Conservation (phyloP, 2,113 vertebrate genomes). For the Strix uralensis region DNA sequence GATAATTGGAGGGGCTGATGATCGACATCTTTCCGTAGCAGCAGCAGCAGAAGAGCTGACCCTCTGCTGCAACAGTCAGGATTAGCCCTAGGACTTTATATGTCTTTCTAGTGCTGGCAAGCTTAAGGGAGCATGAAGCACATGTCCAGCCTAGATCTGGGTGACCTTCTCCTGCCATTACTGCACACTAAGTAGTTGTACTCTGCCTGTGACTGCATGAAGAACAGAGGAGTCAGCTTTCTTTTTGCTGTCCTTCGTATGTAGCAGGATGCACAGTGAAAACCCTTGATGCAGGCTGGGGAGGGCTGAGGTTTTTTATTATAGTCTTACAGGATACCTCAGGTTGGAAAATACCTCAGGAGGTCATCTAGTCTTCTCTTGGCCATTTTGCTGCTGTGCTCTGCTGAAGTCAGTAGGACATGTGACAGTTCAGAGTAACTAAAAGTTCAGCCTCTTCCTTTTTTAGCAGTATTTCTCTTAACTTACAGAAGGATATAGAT, state of each 20-base stretch:
- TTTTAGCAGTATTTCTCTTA: background rate
- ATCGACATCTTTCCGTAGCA: background rate
- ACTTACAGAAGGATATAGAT: background rate
- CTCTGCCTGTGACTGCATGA: background rate
- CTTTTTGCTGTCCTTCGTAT: background rate
- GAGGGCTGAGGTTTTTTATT: background rate
- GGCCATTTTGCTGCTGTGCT: background rate
- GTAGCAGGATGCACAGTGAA: background rate
- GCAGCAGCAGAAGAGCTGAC: background rate
- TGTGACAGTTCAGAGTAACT: background rate
- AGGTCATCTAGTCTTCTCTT: background rate
- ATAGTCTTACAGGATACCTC: background rate
- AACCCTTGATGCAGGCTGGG: background rate
- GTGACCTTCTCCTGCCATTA: background rate
- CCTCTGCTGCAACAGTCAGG: background rate
- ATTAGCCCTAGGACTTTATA: background rate
- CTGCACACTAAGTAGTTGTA: accelerated
- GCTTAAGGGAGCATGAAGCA: background rate
- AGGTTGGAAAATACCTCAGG: background rate
- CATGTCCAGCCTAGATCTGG: background rate
- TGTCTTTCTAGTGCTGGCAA: background rate
- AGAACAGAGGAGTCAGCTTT: background rate
- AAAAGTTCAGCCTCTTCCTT: background rate
- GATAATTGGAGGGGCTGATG: background rate
- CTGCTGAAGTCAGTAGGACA: background rate